phyloP scores from a whole-genome alignment of 2,888 invertebrate genomes.

The Cheilosia scutellata region DNA sequence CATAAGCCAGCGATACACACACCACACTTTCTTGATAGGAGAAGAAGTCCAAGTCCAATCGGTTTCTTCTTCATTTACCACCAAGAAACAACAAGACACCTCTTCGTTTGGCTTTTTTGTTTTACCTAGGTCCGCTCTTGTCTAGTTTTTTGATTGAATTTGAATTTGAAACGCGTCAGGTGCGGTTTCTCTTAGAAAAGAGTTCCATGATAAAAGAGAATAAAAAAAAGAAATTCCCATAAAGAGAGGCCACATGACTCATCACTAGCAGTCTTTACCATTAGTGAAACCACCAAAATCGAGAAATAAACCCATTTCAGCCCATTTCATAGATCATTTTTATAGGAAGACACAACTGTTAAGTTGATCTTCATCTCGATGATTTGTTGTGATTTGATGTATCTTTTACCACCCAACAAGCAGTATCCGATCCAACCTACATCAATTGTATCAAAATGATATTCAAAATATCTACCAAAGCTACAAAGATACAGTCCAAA shows the following conservation, averaged over 20 bases:
- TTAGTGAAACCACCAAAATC: constrained; percentile 9
- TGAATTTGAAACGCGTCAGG: constrained; percentile 52
- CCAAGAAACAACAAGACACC: constrained; percentile 16
- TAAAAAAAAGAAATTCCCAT: neutral
- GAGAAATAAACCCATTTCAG: neutral
- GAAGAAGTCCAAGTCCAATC: constrained; percentile 39
- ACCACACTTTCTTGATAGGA: constrained; percentile 44
- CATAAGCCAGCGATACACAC: constrained; percentile 22
- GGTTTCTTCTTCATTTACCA: constrained; percentile 69
- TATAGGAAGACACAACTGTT: neutral
- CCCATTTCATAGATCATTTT: constrained; percentile 21
- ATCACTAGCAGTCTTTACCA: neutral
- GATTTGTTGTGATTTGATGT: constrained; percentile 38
- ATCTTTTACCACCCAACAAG: constrained; percentile 42
- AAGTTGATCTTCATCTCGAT: constrained; percentile 12
- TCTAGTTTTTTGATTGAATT: constrained; percentile 62
- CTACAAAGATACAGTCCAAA: constrained; percentile 25
- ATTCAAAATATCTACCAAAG: constrained; percentile 15
- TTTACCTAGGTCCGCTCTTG: constrained; percentile 42
- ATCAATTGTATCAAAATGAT: neutral
- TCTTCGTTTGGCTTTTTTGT: constrained; percentile 37
- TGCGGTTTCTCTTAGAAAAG: constrained; percentile 57
- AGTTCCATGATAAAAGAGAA: constrained; percentile 42
- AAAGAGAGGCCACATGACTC: constrained; percentile 43
- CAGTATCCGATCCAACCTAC: neutral